A percentile compares a stretch with the other conserved stretches of the same genome.
Conservation (phyloP, 2,113 vertebrate species). For the Phalacrocorax carbo region DNA sequence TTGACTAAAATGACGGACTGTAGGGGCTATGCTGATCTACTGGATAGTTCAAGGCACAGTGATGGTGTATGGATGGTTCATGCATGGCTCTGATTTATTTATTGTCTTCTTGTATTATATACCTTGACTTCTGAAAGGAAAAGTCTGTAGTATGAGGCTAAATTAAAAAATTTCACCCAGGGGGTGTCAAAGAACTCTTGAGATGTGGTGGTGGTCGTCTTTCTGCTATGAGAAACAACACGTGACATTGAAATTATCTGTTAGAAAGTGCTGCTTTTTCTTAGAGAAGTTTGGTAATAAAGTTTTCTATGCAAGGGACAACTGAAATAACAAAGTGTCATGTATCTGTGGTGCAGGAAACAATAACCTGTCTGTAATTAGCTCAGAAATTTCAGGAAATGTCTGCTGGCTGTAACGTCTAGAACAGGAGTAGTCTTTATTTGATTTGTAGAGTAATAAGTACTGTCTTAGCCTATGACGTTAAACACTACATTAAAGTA, state of each 20-base stretch:
- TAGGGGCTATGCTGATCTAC: background rate
- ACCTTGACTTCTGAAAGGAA: background rate
- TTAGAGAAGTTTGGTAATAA: background rate
- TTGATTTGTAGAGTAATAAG: background rate
- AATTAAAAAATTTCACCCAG: background rate
- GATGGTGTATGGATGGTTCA: background rate
- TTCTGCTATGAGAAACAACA: background rate
- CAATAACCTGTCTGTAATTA: background rate
- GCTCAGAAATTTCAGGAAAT: background rate
- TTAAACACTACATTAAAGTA: background rate
- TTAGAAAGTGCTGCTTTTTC: background rate
- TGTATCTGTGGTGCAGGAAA: background rate
- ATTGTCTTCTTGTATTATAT: background rate
- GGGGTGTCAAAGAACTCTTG: background rate
- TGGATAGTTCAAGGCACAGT: background rate
- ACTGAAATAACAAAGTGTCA: background rate
- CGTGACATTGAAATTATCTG: background rate
- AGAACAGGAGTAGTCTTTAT: background rate
- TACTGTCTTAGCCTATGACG: background rate
- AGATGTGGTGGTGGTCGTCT: background rate
- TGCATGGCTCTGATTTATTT: background rate
- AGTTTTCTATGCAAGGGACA: background rate
- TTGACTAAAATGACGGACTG: background rate
- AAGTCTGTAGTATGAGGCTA: background rate
- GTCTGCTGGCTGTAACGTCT: background rate